phyloP scores from a whole-genome alignment of 2,113 vertebrate species.

The Ctenodactylus gundi region DNA sequence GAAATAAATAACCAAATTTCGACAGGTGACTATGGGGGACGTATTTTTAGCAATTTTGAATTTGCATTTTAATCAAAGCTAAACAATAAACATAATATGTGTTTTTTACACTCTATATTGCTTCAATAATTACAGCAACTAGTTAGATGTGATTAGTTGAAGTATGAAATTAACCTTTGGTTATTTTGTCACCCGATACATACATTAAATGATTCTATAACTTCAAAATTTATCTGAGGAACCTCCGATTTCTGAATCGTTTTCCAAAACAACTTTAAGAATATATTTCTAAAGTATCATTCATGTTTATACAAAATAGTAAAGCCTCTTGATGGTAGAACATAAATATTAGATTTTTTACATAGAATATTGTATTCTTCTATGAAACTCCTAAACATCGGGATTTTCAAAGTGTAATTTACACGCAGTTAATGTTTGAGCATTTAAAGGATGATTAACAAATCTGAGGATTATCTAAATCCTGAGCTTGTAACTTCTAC shows the following conservation, averaged over 20 bases:
- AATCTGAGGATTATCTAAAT: slow-evolving; percentile 39
- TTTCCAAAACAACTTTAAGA: background rate
- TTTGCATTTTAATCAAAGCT: background rate
- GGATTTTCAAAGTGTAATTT: background rate
- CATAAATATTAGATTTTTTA: background rate
- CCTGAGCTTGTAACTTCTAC: background rate
- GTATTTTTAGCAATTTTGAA: background rate
- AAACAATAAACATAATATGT: background rate
- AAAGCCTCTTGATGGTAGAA: background rate
- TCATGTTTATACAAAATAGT: background rate
- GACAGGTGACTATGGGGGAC: background rate
- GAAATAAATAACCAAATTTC: background rate
- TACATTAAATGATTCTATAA: background rate
- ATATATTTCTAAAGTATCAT: background rate
- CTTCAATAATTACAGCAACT: background rate
- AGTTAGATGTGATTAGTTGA: background rate
- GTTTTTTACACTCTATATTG: background rate
- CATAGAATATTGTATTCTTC: background rate
- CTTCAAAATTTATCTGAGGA: slow-evolving; percentile 2
- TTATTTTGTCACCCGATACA: background rate
- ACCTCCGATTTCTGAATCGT: background rate
- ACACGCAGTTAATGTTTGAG: background rate
- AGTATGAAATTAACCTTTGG: background rate
- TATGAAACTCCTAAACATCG: background rate
- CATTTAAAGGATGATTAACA: background rate